Conservation (phyloP, 2,113 vertebrate genomes). For the Platichthys stellatus region DNA sequence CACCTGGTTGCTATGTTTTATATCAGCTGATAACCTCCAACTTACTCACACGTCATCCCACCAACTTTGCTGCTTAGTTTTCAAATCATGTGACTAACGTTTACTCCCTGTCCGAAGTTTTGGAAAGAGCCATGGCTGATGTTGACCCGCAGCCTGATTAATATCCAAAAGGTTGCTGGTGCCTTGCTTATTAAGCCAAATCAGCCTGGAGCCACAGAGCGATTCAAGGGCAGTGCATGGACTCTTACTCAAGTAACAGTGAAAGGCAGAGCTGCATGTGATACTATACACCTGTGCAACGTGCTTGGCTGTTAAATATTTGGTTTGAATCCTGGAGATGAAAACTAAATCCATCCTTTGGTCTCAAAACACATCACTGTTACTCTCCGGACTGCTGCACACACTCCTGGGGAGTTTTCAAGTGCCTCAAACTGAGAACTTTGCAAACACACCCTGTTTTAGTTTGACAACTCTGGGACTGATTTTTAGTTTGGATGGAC, state of each 20-base stretch:
- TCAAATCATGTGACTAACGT: background rate
- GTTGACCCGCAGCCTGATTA: conserved; percentile 8
- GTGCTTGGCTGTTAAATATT: too few relatives aligned
- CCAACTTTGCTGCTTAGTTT: conserved; percentile 1
- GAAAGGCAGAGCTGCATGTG: too few relatives aligned
- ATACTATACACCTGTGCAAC: too few relatives aligned
- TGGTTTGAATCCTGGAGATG: too few relatives aligned
- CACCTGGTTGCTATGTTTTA: background rate
- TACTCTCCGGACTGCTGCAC: too few relatives aligned
- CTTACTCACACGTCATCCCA: background rate
- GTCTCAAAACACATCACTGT: too few relatives aligned
- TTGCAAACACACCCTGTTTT: too few relatives aligned
- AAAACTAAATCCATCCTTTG: too few relatives aligned
- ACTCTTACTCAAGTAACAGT: background rate
- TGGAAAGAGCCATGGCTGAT: conserved; percentile 4
- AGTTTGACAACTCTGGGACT: too few relatives aligned
- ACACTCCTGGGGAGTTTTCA: too few relatives aligned
- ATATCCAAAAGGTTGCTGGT: conserved; percentile 4
- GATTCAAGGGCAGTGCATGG: background rate
- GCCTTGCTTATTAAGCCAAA: conserved; percentile 7
- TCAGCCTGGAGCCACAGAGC: conserved; percentile 16
- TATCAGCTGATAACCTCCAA: background rate
- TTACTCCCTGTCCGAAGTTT: background rate
- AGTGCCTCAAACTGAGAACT: too few relatives aligned
- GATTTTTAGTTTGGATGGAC: too few relatives aligned